Conservation (phyloP, 2,113 vertebrate species). For the Tenebrosternarchus preto region DNA sequence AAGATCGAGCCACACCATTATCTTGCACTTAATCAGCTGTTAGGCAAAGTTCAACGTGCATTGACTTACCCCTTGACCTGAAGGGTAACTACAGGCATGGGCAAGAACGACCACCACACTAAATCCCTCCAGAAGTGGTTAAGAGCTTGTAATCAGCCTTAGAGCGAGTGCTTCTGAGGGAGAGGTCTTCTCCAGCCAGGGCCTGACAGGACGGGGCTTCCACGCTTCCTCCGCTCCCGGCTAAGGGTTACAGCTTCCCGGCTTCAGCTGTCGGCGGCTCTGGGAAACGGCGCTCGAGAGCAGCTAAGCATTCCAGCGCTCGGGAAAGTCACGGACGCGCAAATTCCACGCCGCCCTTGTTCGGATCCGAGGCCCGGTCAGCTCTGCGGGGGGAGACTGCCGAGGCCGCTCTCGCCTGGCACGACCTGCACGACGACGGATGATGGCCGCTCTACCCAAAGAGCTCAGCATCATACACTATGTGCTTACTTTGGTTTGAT, state of each 20-base stretch:
- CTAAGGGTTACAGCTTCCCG: constrained; percentile 20
- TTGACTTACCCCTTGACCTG: constrained; percentile 57
- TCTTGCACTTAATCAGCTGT: not conserved
- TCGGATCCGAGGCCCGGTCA: constrained; percentile 10
- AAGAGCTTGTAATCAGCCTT: constrained; percentile 55
- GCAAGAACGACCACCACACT: constrained; percentile 12
- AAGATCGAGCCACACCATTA: constrained; percentile 20
- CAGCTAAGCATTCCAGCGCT: constrained; percentile 45
- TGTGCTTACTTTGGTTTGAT: not conserved
- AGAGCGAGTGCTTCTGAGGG: constrained; percentile 41
- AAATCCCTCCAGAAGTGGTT: not conserved
- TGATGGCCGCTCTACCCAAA: constrained; percentile 1
- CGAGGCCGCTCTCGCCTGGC: not conserved
- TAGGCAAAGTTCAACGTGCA: constrained; percentile 31
- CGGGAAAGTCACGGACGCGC: constrained; percentile 24
- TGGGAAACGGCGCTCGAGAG: constrained; percentile 13
- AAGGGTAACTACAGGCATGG: constrained; percentile 53
- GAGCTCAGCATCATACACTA: constrained; percentile 7
- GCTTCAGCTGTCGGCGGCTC: constrained; percentile 32
- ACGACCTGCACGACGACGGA: constrained; percentile 26
- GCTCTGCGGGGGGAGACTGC: not conserved
- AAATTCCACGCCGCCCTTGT: constrained; percentile 30
- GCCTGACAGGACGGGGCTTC: constrained; percentile 4
- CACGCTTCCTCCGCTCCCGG: constrained; percentile 22
- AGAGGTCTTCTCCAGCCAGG: constrained; percentile 56